A percentile compares a stretch with the other conserved stretches of the same genome.
Evolutionary conservation across 2,888 invertebrate genomes (phyloP).

Genomic region (Chrysomela aeneicollis): DNA sequence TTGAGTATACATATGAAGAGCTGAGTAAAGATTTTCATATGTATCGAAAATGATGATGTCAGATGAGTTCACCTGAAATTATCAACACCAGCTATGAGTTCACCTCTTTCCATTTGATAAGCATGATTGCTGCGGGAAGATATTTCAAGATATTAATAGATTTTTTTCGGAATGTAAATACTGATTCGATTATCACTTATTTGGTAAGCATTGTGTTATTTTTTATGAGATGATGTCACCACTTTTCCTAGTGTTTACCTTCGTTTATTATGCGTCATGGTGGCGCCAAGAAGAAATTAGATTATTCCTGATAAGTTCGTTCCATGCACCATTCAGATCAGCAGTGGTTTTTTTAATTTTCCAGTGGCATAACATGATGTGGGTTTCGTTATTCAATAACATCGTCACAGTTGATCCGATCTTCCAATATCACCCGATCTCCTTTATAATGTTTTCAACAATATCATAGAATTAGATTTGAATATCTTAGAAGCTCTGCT

Average conservation of each 20-base stretch:
- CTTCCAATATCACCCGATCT: no score
- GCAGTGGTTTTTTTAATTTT: not conserved
- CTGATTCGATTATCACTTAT: not conserved
- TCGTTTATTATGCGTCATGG: not conserved
- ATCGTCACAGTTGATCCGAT: no score
- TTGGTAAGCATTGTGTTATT: not conserved
- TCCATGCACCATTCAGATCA: not conserved
- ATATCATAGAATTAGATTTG: no score
- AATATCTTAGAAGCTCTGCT: no score
- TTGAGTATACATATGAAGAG: no score
- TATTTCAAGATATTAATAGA: not conserved
- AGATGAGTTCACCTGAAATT: no score
- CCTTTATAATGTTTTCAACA: no score
- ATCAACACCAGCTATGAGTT: no score
- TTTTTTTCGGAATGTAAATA: not conserved
- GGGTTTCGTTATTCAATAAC: no score
- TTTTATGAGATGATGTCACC: not conserved
- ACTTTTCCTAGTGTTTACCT: not conserved
- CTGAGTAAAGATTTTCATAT: no score
- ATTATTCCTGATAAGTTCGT: not conserved
- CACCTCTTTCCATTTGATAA: not conserved
- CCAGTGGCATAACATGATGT: no score
- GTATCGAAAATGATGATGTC: no score
- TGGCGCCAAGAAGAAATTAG: not conserved
- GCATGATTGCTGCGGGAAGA: not conserved